Base-by-base conservation (phyloP, 2,113 vertebrate species). In the Fulica atra region DNA sequence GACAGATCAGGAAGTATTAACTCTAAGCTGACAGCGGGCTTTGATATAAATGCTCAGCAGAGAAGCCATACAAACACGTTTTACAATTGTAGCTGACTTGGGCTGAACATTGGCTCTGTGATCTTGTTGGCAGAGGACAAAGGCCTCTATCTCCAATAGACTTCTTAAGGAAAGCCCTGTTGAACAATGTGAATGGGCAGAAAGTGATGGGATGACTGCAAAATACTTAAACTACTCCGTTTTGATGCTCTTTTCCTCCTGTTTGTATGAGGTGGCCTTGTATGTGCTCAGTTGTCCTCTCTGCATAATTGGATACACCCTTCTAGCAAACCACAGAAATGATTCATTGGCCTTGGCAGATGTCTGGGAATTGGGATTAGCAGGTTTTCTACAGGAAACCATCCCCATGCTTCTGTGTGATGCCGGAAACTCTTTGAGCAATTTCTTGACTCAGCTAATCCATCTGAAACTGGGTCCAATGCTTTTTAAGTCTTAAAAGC, bases 401-500 rank as follows among this genome's bases (percentile, higher is more conserved):
- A 54, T 59, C 23, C 11, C 31, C 13, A 38, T 2, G 2, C 38
- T 1, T 0, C 10, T 87, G 61, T 65, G 29, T 71, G 28, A 59
- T 72, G 48, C 60, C 44, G 25, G 42, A 80, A 71, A 53, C 19
- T 42, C 42, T 26, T 7, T 14, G n/a, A 83, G n/a, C 20, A 48
- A 5, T 77, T 81, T 40, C 64, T 78, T 72, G 31, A 38, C 36
- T 44, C 53, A 60, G 48, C 28, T 54, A 68, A 81, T 36, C 36
- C 48, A 54, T n/a, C 31, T 86, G 57, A 65, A 83, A 44, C 6
- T 15, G 11, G 36, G 28, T 28, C n/a, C 20, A 42, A n/a, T 9
- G 59, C 10, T 54, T 76, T 86, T 84, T 73, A 61, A 68, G 26
- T 33, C 31, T 81, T 84, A 53, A 80, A 92, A 90, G 59, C 31